A percentile compares a stretch with the other conserved stretches of the same genome.
phyloP scores from a whole-genome alignment of 2,113 vertebrate species.

The Larimichthys crocea region DNA sequence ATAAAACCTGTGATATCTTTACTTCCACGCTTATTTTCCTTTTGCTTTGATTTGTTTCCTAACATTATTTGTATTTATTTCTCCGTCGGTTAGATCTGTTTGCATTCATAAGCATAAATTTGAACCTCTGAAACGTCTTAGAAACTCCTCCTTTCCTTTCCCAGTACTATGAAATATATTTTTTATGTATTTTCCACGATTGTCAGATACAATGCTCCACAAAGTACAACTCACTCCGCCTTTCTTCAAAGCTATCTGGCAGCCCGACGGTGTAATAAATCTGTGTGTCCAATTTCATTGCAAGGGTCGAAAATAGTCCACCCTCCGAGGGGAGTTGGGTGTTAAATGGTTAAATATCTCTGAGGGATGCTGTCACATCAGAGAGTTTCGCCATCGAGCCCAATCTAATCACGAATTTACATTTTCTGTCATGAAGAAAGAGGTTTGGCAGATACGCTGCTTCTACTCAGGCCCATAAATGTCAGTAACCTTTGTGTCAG shows the following conservation, averaged over 20 bases:
- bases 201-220: neutral
- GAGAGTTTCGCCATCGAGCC: neutral
- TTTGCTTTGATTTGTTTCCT: too few relatives aligned
- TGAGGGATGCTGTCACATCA: neutral
- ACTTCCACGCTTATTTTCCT: too few relatives aligned
- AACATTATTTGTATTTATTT: too few relatives aligned
- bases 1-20: too few relatives aligned
- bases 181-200: neutral
- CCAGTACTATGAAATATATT: neutral
- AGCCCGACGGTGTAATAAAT: neutral
- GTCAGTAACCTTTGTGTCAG: conserved; percentile 17
- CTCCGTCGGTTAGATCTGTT: neutral
- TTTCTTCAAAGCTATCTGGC: neutral
- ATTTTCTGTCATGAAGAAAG: neutral
- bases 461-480: neutral
- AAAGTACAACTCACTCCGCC: neutral
- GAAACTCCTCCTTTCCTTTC: neutral
- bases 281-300: neutral
- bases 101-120: neutral
- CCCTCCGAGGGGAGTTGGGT: neutral
- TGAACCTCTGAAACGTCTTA: neutral
- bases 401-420: neutral
- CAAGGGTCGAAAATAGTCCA: neutral
- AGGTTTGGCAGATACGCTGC: neutral
- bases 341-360: neutral